Evolutionary conservation across 2,797 vertebrate species (phyloP).

Genomic region (Helicolenus hilgendorfi): DNA sequence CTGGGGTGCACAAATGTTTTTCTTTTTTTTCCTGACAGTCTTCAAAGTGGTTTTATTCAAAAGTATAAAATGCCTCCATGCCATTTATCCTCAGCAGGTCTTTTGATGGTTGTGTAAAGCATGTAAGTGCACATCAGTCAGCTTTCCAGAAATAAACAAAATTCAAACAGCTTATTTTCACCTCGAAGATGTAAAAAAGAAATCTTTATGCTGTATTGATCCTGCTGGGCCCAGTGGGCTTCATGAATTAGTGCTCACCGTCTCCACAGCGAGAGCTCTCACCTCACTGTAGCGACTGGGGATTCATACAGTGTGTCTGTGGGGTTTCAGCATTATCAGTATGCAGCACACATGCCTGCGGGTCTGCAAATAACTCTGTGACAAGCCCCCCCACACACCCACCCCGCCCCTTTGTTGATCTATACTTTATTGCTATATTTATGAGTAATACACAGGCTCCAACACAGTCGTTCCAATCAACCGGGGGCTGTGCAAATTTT

Average conservation of each 20-base stretch:
- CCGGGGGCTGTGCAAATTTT: slow-evolving; percentile 52
- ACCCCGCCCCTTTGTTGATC: slow-evolving; percentile 73
- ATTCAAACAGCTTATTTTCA: slow-evolving; percentile 58
- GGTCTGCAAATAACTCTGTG: slow-evolving; percentile 78
- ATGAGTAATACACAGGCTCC: slow-evolving; percentile 75
- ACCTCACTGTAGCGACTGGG: slow-evolving; percentile 65
- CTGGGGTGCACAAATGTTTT: background rate
- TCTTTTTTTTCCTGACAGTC: background rate
- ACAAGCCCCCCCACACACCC: slow-evolving; percentile 27
- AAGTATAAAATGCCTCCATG: slow-evolving; percentile 21
- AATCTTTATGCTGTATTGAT: slow-evolving; percentile 53
- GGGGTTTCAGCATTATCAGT: slow-evolving; percentile 68
- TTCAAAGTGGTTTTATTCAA: slow-evolving; percentile 38
- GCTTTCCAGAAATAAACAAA: slow-evolving; percentile 57
- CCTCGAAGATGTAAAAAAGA: slow-evolving; percentile 28
- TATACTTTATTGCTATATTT: slow-evolving; percentile 82
- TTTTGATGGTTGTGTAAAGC: slow-evolving; percentile 29
- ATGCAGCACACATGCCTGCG: slow-evolving; percentile 76
- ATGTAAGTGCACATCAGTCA: slow-evolving; percentile 21
- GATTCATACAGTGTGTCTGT: slow-evolving; percentile 68
- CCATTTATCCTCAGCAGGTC: slow-evolving; percentile 1
- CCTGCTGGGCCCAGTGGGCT: slow-evolving; percentile 35
- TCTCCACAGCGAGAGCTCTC: slow-evolving; percentile 66
- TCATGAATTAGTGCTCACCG: slow-evolving; percentile 67
- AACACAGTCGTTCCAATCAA: slow-evolving; percentile 73